Evolutionary conservation across 2,113 vertebrate genomes (phyloP).

Genomic region (Gobius niger): DNA sequence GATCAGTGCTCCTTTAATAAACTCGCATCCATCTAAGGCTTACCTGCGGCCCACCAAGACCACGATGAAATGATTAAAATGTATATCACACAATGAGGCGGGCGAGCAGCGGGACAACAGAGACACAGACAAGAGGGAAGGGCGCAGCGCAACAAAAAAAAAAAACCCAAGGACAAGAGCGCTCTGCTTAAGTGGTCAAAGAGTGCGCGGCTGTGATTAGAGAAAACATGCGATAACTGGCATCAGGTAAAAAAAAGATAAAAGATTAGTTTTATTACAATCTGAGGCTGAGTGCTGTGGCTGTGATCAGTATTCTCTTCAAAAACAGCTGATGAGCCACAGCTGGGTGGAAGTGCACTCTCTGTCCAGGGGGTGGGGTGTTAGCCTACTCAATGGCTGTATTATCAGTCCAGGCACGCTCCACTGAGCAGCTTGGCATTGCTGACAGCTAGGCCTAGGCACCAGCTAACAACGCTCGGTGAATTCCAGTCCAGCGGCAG

Average conservation of each 20-base stretch:
- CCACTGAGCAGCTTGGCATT: constrained; percentile 69
- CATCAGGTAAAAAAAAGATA: background rate
- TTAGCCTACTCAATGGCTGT: constrained; percentile 64
- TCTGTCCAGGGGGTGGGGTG: constrained; percentile 50
- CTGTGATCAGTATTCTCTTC: constrained; percentile 32
- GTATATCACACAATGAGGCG: constrained; percentile 55
- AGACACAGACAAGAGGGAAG: constrained; percentile 29
- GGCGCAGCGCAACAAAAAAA: constrained; percentile 19
- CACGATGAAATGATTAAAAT: constrained; percentile 69
- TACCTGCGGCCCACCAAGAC: constrained; percentile 45
- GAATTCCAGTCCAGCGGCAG: constrained; percentile 70
- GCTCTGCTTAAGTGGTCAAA: constrained; percentile 7
- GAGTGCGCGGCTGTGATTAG: constrained; percentile 8
- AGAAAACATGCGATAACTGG: constrained; percentile 4
- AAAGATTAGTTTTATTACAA: background rate
- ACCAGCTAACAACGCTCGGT: constrained; percentile 67
- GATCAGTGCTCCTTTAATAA: constrained; percentile 75
- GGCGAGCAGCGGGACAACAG: constrained; percentile 38
- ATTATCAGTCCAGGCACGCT: constrained; percentile 73
- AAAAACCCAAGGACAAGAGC: constrained; percentile 29
- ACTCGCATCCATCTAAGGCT: constrained; percentile 64
- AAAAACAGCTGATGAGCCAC: constrained; percentile 64
- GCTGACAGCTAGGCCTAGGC: constrained; percentile 69
- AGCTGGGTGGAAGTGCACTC: constrained; percentile 58
- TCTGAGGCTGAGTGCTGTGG: constrained; percentile 8